Evolutionary conservation across 2,113 vertebrate genomes (phyloP).

Genomic region (Percopsis transmontana): DNA sequence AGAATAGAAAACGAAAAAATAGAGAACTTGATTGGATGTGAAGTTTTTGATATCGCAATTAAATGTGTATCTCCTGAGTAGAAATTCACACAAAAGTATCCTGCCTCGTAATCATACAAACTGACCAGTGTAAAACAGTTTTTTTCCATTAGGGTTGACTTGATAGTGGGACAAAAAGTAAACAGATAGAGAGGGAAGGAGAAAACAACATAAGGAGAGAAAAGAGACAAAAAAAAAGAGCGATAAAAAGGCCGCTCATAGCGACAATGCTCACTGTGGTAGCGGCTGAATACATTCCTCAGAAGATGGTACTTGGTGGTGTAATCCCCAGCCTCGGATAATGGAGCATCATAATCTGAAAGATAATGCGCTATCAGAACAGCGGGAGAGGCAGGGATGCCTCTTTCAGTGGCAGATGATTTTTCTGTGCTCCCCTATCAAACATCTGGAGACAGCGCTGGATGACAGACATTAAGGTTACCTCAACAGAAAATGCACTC

Average conservation of each 20-base stretch:
- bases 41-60: no score
- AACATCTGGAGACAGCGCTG: conserved; percentile 57
- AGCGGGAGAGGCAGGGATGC: conserved; percentile 46
- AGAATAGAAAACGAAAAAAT: no score
- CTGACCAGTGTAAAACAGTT: background rate
- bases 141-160: background rate
- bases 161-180: background rate
- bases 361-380: conserved; percentile 73
- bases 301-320: conserved; percentile 88
- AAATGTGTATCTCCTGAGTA: no score
- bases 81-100: no score
- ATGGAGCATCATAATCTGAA: conserved; percentile 90
- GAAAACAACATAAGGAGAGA: conserved; percentile 33
- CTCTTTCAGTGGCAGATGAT: conserved; percentile 47
- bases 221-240: conserved; percentile 27
- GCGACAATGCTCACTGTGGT: conserved; percentile 77
- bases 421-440: conserved; percentile 54
- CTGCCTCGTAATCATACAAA: background rate
- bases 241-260: conserved; percentile 15
- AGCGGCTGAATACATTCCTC: conserved; percentile 79
- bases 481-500: conserved; percentile 53
- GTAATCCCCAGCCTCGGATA: conserved; percentile 92
- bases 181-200: background rate
- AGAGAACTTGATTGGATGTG: no score
- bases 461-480: conserved; percentile 50